A percentile compares a stretch with the other conserved stretches of the same genome.
phyloP scores from a whole-genome alignment of 2,797 vertebrate genomes.

The Falco columbarius region DNA sequence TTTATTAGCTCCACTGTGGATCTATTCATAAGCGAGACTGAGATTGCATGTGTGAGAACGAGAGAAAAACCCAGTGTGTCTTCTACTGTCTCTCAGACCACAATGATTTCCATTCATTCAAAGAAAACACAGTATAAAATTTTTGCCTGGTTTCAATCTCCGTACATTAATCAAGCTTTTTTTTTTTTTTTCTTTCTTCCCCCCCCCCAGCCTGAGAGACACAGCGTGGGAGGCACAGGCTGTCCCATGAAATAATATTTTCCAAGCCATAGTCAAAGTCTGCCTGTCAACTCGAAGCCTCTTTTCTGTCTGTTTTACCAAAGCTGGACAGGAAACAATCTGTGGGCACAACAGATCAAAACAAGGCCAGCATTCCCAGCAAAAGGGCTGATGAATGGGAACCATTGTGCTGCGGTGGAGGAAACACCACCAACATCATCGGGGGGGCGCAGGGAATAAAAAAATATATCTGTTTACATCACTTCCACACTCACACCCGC shows the following conservation, averaged over 20 bases:
- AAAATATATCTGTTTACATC: background rate
- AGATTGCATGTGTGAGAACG: accelerated
- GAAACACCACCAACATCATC: background rate
- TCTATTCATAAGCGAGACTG: background rate
- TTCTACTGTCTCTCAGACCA: slow-evolving; percentile 8
- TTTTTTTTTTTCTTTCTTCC: background rate
- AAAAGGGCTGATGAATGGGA: slow-evolving; percentile 39
- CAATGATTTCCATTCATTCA: slow-evolving; percentile 16
- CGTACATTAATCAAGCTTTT: background rate
- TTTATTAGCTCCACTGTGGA: background rate
- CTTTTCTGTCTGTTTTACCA: slow-evolving; percentile 16
- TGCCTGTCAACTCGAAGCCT: slow-evolving; percentile 7
- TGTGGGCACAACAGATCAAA: slow-evolving; percentile 14
- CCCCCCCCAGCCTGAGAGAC: background rate
- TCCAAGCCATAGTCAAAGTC: slow-evolving; percentile 37
- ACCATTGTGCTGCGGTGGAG: slow-evolving; percentile 42
- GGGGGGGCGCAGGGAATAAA: accelerated
- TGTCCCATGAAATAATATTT: slow-evolving; percentile 33
- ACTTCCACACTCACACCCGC: background rate
- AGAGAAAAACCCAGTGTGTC: background rate
- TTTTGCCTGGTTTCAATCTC: slow-evolving; percentile 43
- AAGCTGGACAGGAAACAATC: slow-evolving; percentile 31
- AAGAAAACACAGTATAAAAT: slow-evolving; percentile 2
- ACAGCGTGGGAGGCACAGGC: slow-evolving; percentile 34
- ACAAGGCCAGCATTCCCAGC: background rate